phyloP scores from a whole-genome alignment of 2,797 vertebrate genomes.

The Acrossocheilus fasciatus region DNA sequence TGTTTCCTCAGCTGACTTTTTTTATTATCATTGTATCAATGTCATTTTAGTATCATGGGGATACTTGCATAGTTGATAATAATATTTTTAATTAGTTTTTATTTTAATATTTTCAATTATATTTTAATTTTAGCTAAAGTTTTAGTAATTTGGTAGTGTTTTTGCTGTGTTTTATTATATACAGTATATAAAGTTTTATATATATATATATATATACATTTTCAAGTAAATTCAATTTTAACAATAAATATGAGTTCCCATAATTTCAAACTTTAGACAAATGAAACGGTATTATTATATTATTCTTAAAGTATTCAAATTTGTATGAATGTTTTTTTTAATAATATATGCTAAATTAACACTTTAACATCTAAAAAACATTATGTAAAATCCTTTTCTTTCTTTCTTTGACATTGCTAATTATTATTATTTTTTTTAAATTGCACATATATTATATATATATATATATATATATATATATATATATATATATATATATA shows the following conservation, averaged over 20 bases:
- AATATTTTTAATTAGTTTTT: not conserved
- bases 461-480: too few species aligned
- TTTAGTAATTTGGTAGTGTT: too few species aligned
- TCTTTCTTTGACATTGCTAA: not conserved
- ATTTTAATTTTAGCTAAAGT: too few species aligned
- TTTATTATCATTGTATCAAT: not conserved
- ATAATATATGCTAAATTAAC: too few species aligned
- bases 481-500: too few species aligned
- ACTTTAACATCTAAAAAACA: too few species aligned
- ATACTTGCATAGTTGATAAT: not conserved
- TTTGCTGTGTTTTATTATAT: too few species aligned
- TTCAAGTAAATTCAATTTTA: not conserved
- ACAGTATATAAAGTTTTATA: too few species aligned
- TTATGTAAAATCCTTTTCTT: too few species aligned
- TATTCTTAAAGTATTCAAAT: not conserved
- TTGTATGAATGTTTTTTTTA: too few species aligned
- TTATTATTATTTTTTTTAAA: not conserved
- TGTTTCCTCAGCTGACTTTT: not conserved
- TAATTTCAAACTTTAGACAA: not conserved
- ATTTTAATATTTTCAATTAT: not conserved
- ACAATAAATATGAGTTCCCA: not conserved
- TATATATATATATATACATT: too few species aligned
- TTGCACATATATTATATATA: not conserved
- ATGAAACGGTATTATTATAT: not conserved
- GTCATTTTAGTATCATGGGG: not conserved